Evolutionary conservation across 2,113 vertebrate genomes (phyloP), one percentile per base, ranked within the genome.

Genomic region (Tonatia bakeri): DNA sequence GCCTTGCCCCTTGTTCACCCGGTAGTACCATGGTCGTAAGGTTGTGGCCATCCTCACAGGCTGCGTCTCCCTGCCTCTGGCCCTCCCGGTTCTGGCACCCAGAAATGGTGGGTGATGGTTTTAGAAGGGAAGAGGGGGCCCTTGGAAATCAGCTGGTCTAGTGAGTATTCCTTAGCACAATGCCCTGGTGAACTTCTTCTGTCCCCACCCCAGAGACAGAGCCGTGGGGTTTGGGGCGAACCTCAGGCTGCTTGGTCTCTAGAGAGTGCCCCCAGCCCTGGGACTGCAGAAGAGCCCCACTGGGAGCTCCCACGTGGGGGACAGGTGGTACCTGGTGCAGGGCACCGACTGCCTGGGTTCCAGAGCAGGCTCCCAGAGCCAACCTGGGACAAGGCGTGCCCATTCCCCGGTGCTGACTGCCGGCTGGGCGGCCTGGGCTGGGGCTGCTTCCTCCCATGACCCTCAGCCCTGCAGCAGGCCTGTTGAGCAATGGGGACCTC

Each of bases 211-310:
- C 72, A 72, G 84, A 84, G 69, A 43, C 11, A 15, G 47, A 87
- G 65, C 47, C 26, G 26, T 2, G 8, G 38, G 65, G 43, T 76
- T 17, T 86, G 40, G 67, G 36, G 36, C 40, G 11, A 38, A 26
- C 50, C 14, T 31, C 26, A 45, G 64, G 36, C 6, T 83, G 15
- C 45, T 43, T 22, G 16, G 7, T 65, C 24, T 76, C 17, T 65
- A 65, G 17, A 31, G 43, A 22, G 43, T 2, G 45, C 13, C 47
- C 36, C 36, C 31, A 22, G 8, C 1, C 12, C 59, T 10, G 12
- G 1, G 2, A 43, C 24, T 43, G 69, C 50, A 31, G 19, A 59
- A 2, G 26, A 36, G 36, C 15, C 4, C 20, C 8, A 14, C 0
- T 11, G n/a, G 47, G 75, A 24, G 7, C 1, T 26, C 22, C 4